These are phyloP conservation scores for Planococcus citri DNA, from an alignment of 1,140 invertebrate species.

Conservation along the genomic window DNA sequence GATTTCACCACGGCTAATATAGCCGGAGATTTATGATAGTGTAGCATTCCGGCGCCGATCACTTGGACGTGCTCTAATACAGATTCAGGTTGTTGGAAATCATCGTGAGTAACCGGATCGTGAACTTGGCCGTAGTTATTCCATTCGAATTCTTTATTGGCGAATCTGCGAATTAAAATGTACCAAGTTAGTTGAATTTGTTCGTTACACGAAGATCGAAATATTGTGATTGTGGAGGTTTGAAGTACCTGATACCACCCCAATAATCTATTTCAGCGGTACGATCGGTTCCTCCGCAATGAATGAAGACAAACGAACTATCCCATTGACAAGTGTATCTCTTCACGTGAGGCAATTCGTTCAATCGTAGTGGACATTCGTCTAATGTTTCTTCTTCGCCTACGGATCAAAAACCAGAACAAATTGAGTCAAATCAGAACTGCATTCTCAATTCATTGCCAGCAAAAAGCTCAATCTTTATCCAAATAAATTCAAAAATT, in stretches of 20 bases:
- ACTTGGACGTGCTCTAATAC: slow-evolving; percentile 73
- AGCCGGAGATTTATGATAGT: slow-evolving; percentile 87
- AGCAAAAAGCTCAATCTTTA: too few relatives aligned
- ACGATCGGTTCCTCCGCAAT: slow-evolving; percentile 70
- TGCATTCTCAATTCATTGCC: too few relatives aligned
- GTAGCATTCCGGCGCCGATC: slow-evolving; percentile 86
- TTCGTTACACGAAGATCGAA: neutral
- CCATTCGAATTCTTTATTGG: slow-evolving; percentile 77
- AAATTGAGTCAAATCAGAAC: neutral
- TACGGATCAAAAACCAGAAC: slow-evolving; percentile 31
- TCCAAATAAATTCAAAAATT: too few relatives aligned
- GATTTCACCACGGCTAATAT: slow-evolving; percentile 77
- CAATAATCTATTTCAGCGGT: slow-evolving; percentile 64
- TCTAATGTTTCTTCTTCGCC: slow-evolving; percentile 74
- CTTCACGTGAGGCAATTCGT: slow-evolving; percentile 76
- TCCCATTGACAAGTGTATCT: slow-evolving; percentile 75
- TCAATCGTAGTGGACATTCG: slow-evolving; percentile 76
- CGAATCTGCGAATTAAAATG: slow-evolving; percentile 49
- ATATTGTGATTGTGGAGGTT: too few relatives aligned
- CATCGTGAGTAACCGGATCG: slow-evolving; percentile 61
- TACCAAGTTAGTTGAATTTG: neutral
- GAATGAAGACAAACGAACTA: slow-evolving; percentile 83
- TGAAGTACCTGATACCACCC: slow-evolving; percentile 83
- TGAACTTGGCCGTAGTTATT: slow-evolving; percentile 67
- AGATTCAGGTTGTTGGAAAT: slow-evolving; percentile 52